Evolutionary conservation across 2,888 invertebrate genomes (phyloP), one percentile per base, ranked within the genome.

Genomic region (Napeogenes inachia): DNA sequence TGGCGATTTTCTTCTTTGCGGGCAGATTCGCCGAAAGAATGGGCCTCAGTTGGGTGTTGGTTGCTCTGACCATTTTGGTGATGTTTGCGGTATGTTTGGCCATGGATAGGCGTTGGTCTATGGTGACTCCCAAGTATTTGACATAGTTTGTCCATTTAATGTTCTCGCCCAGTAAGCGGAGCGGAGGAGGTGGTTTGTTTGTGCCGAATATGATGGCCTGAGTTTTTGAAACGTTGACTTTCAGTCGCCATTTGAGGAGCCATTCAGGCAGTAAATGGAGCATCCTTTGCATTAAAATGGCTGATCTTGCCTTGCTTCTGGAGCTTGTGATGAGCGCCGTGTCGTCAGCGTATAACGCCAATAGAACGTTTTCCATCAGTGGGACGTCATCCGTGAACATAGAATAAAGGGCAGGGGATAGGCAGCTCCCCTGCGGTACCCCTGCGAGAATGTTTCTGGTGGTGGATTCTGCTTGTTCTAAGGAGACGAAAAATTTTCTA

Each of bases 401-500:
- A 6, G 66, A 50, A 57, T 65, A 70, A 0, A 57, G 55, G 4
- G 30, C n/a, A 38, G 70, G 69, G 2, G 69, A 71, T 0, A 71
- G 62, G 56, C 64, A 64, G 57, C 68, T 66, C 4, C 69, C 70
- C 13, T 61, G 62, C 4, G 61, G 62, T 5, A 62, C 65, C 0
- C 65, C 61, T 30, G 74, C 73, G 0, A 10, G 3, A 35, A 75
- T 65, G 0, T 57, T 60, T 2, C 59, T 61, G 0, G 45, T 42
- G 0, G 55, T 0, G 0, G 74, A 73, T 0, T 6, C 0, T 0
- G 32, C 6, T 3, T 54, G 58, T 2, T 70, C 70, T 0, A 73
- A 65, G 13, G 60, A 45, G 0, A 74, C 75, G 0, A 42, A 56
- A 61, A 72, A 71, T 2, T 42, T 56, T 0, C 74, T 50, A 6